A percentile compares a stretch with the other conserved stretches of the same genome.
These are phyloP conservation scores for Eupithecia exiguata DNA, from an alignment of 2,888 invertebrate genomes.

Conservation along the genomic window DNA sequence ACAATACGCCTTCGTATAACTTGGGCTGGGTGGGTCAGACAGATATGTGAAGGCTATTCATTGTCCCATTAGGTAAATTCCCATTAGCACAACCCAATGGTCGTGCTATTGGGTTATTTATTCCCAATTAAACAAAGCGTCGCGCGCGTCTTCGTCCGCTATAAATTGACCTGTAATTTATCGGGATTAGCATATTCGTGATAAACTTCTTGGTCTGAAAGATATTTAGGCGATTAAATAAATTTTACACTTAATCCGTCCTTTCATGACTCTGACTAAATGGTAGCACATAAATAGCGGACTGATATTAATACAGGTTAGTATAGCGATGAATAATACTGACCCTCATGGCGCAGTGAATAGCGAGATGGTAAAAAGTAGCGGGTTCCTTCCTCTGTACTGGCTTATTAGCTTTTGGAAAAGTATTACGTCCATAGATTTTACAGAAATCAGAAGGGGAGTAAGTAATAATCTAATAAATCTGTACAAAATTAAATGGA, in stretches of 20 bases:
- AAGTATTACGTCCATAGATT: background rate
- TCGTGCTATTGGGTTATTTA: conserved; percentile 31
- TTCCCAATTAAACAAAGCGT: conserved; percentile 32
- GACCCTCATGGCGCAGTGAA: background rate
- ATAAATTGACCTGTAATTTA: conserved; percentile 11
- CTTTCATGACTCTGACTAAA: background rate
- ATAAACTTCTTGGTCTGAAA: conserved; percentile 10
- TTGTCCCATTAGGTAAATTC: conserved; percentile 9
- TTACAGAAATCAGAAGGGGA: background rate
- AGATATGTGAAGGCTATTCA: conserved; percentile 5
- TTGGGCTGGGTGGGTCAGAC: conserved; percentile 1
- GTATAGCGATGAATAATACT: background rate
- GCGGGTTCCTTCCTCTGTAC: background rate
- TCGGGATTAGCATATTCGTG: conserved; percentile 17
- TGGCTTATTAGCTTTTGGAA: background rate
- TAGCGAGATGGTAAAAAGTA: background rate
- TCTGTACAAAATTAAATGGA: background rate
- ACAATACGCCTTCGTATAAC: background rate
- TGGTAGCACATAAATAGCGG: background rate
- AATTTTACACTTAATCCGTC: background rate
- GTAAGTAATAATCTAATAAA: background rate
- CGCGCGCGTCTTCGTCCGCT: background rate
- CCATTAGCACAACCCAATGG: conserved; percentile 6
- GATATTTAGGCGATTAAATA: conserved; percentile 27
- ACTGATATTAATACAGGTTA: background rate